Evolutionary conservation across 2,888 invertebrate species (phyloP).

Genomic region (Rhynchonema sp.): DNA sequence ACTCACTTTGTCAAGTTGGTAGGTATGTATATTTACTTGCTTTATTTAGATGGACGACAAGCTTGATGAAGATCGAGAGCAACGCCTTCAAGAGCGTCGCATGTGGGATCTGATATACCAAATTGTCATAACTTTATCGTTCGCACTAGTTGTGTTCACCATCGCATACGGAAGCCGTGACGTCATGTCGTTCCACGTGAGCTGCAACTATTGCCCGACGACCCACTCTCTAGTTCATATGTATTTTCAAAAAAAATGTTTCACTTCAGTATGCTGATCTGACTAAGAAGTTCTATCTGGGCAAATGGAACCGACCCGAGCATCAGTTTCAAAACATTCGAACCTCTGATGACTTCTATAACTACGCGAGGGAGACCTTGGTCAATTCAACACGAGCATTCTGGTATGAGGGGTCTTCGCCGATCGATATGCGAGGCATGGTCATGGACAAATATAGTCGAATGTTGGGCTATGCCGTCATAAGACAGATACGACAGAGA

Average conservation of each 20-base stretch:
- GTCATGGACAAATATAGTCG: conserved; percentile 34
- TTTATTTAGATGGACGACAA: conserved; percentile 20
- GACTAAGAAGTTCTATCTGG: too few species aligned
- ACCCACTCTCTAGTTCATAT: not conserved
- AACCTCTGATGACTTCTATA: conserved; percentile 30
- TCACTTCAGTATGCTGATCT: not conserved
- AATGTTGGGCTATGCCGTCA: conserved; percentile 36
- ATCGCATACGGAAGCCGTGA: conserved; percentile 32
- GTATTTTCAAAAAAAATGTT: not conserved
- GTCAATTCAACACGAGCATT: conserved; percentile 28
- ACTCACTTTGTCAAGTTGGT: too few species aligned
- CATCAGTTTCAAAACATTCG: conserved; percentile 17
- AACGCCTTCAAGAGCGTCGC: conserved; percentile 32
- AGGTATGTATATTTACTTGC: too few species aligned
- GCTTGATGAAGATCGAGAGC: conserved; percentile 20
- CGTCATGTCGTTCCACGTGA: conserved; percentile 10
- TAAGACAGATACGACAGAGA: conserved; percentile 33
- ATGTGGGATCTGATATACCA: conserved; percentile 34
- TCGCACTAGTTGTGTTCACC: conserved; percentile 33
- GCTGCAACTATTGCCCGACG: not conserved
- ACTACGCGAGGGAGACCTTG: conserved; percentile 30
- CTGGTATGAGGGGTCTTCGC: conserved; percentile 32
- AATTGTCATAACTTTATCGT: conserved; percentile 32
- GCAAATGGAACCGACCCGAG: not conserved
- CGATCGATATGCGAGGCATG: conserved; percentile 32